Evolutionary conservation across 2,113 vertebrate genomes (phyloP), one percentile per base, ranked within the genome.

Genomic region (Heterotis niloticus): DNA sequence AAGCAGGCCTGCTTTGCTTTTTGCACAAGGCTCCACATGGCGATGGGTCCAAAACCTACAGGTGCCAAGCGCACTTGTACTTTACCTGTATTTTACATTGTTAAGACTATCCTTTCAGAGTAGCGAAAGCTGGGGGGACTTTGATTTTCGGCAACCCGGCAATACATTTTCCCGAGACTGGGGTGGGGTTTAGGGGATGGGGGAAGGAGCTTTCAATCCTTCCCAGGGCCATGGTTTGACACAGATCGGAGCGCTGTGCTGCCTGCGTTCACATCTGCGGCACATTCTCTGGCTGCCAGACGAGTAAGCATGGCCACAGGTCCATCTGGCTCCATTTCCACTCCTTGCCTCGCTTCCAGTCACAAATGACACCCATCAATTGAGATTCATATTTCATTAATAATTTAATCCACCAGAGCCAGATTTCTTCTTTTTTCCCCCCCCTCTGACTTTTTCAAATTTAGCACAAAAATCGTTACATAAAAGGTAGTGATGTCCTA

Each of bases 241-340:
- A 79, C 78, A 74, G 70, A 79, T 79, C 64, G 24, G 16, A 29
- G 65, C 65, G 78, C 26, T 74, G 13, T 34, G 68, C 23, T 17
- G 20, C 18, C 28, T 54, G 10, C 17, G 26, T 12, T 26, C 52
- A 17, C 62, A 62, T 23, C 75, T n/a, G 10, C 26, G 64, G 60
- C 77, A 26, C 57, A 14, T 34, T 26, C 34, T 29, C 52, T 34
- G 52, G 62, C 66, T 70, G 79, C 66, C 79, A 82, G 78, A 79
- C 44, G n/a, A 75, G 79, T 73, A 82, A 67, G 78, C 66, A 77
- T 79, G 81, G 83, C 82, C 78, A 83, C 69, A 81, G 82, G 81
- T 79, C 52, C n/a, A 17, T 17, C 14, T 14, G 64, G 64, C 70
- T 68, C 59, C 10, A 79, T 78, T 80, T 78, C 83, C 76, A 82